phyloP scores from a whole-genome alignment of 2,888 invertebrate genomes.

The Diplazon laetatorius region DNA sequence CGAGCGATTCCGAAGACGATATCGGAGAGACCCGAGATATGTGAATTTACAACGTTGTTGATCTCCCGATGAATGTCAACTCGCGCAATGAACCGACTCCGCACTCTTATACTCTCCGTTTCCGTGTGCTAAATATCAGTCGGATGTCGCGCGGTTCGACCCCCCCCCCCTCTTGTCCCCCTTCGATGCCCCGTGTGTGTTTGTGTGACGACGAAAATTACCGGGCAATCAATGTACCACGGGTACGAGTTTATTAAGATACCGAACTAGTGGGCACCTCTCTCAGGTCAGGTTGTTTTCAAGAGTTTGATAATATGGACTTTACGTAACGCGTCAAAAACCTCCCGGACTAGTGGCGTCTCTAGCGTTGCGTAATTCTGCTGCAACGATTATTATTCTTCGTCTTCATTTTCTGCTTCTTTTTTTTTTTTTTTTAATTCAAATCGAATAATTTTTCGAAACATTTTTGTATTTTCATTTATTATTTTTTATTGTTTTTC shows the following conservation, averaged over 20 bases:
- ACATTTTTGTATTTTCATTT: neutral
- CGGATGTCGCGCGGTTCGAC: constrained; percentile 7
- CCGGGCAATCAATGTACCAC: constrained; percentile 50
- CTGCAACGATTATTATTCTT: neutral
- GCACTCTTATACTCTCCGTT: constrained; percentile 56
- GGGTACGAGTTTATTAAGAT: neutral
- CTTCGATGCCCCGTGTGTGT: too few relatives aligned
- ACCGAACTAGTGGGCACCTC: neutral
- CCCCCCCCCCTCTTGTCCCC: too few relatives aligned
- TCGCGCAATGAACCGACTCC: constrained; percentile 42
- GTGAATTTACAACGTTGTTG: constrained; percentile 12
- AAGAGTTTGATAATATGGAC: neutral
- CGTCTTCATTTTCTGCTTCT: neutral
- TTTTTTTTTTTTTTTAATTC: neutral
- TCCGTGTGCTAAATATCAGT: constrained; percentile 7
- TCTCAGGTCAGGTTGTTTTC: neutral
- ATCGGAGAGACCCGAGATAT: neutral
- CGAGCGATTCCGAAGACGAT: neutral
- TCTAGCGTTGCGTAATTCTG: constrained; percentile 26
- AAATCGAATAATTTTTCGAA: neutral
- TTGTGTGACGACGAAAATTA: constrained; percentile 53
- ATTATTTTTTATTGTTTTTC: neutral
- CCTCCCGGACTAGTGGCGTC: neutral
- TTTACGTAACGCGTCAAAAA: constrained; percentile 22
- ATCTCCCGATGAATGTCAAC: constrained; percentile 41